Evolutionary conservation across 1,140 invertebrate species (phyloP), one percentile per base, ranked within the genome.

Genomic region (Bombus impatiens): DNA sequence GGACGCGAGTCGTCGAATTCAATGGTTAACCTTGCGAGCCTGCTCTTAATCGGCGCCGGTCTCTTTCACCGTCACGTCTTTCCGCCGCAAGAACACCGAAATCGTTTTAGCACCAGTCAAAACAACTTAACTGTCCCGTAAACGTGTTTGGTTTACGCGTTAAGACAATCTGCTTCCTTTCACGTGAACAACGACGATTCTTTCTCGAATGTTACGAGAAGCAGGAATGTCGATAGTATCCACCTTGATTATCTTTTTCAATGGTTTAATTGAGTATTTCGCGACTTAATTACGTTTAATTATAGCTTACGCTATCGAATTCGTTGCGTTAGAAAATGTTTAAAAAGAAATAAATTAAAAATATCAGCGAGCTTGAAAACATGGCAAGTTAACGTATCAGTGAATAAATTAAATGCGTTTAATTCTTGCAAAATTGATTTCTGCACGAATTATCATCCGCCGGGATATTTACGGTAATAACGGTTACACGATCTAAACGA

Each of bases 91-190:
- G 40, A 82, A 82, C 80, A 82, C 70, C 70, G 70, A 74, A 82
- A 82, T 74, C 80, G 70, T 82, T 82, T 82, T 82, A 82, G 53
- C 80, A 74, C 80, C n/a, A 44, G 53, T 62, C 42, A 59, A 72
- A 82, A 82, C 79, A 82, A 74, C 53, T 68, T 62, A 62, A 59
- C 80, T 22, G 42, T 6, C 78, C 44, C 65, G 67, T 70, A n/a
- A 80, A 80, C 44, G 78, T 53, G 78, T 68, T 80, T 53, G 78
- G 25, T 70, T 70, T 37, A 53, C 65, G 44, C 44, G 44, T 80
- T 80, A 80, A 25, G 65, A 79, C 78, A 47, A 2, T 35, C 25
- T 15, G 15, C 18, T 72, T 82, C 53, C 79, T 82, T 82, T 82
- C 79, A 35, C 79, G 37, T 4, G 65, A 28, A 25, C 68, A n/a